Percentiles rank a stretch among this genome's conserved stretches.
These are phyloP conservation scores for Dasyprocta punctata DNA, from an alignment of 2,113 vertebrate species.

Conservation along the genomic window DNA sequence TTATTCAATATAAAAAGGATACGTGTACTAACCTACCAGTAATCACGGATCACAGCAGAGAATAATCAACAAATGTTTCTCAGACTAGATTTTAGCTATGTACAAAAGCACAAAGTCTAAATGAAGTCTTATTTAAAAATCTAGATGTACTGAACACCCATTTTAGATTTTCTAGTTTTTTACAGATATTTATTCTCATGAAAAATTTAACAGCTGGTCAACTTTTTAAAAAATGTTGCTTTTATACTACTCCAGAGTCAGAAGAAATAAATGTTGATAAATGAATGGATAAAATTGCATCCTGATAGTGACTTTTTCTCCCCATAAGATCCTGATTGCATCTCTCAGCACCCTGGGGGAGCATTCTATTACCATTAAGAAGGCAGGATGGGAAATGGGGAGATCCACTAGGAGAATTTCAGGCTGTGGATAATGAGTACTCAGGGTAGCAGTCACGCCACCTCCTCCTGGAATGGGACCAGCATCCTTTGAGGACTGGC, in stretches of 20 bases:
- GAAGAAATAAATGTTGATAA: constrained; percentile 51
- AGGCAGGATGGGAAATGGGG: neutral
- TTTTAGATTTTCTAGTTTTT: constrained; percentile 9
- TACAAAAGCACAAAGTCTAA: constrained; percentile 2
- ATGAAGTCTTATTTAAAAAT: constrained; percentile 22
- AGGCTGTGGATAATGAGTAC: neutral
- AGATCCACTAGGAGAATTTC: neutral
- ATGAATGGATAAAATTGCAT: neutral
- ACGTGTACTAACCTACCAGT: neutral
- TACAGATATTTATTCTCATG: constrained; percentile 32
- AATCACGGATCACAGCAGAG: neutral
- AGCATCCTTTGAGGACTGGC: neutral
- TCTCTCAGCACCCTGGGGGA: neutral
- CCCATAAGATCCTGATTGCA: neutral
- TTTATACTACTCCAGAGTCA: neutral
- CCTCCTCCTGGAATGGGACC: neutral
- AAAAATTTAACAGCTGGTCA: constrained; percentile 46
- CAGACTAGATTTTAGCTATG: neutral
- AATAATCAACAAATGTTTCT: neutral
- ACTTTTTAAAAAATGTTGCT: constrained; percentile 9
- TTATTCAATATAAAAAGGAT: constrained; percentile 9
- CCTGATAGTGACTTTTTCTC: neutral
- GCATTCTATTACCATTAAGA: neutral
- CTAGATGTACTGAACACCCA: neutral
- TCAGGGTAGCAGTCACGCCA: neutral